Conservation (phyloP, 2,797 vertebrate species). For the Psittacula derbiana region DNA sequence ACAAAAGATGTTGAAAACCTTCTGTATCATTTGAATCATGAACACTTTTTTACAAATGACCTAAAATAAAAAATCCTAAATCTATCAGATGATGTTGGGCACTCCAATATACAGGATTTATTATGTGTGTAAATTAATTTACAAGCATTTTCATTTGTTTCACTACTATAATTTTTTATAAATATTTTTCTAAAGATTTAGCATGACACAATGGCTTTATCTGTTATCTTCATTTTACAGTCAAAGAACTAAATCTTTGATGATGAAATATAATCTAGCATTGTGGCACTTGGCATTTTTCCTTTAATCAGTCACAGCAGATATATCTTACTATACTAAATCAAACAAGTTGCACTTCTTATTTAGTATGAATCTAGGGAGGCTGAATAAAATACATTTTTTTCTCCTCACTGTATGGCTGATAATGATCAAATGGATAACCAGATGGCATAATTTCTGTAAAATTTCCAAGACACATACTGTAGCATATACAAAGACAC, state of each 20-base stretch:
- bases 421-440: constrained; percentile 38
- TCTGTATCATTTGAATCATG: not conserved
- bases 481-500: not conserved
- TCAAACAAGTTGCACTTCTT: constrained; percentile 39
- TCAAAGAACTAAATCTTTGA: constrained; percentile 49
- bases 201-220: not conserved
- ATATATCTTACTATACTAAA: not conserved
- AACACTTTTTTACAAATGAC: not conserved
- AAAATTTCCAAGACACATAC: not conserved
- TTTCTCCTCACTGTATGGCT: not conserved
- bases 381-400: constrained; percentile 3
- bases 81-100: not conserved
- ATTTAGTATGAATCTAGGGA: constrained; percentile 13
- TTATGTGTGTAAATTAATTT: constrained; percentile 6
- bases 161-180: not conserved
- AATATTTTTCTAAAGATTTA: constrained; percentile 28
- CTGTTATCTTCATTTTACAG: constrained; percentile 24
- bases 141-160: not conserved
- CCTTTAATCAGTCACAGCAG: constrained; percentile 43
- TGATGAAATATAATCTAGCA: constrained; percentile 23
- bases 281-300: not conserved
- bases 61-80: not conserved
- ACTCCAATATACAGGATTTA: not conserved
- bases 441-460: constrained; percentile 16
- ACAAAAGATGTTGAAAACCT: not conserved